A percentile compares a stretch with the other conserved stretches of the same genome.
Evolutionary conservation across 2,888 invertebrate genomes (phyloP).

Genomic region (Crioceris asparagi): DNA sequence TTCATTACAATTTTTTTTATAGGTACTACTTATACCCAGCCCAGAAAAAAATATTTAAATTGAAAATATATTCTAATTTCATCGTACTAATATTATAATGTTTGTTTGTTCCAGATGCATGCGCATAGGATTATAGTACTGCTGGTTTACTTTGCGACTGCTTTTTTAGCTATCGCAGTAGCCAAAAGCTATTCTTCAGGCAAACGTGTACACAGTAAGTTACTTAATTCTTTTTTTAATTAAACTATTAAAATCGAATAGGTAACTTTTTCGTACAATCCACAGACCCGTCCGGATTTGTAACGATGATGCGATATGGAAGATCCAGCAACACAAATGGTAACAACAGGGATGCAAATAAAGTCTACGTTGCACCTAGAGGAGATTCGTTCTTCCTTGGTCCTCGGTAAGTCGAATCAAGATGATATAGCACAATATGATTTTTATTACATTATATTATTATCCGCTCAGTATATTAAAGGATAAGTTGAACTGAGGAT

Average conservation of each 20-base stretch:
- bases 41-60: too few species aligned
- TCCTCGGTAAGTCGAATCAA: conserved; percentile 28
- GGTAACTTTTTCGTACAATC: too few species aligned
- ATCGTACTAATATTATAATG: too few species aligned
- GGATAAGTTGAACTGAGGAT: too few species aligned
- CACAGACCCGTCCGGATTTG: conserved; percentile 25
- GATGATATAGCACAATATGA: too few species aligned
- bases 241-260: too few species aligned
- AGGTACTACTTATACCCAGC: too few species aligned
- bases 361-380: conserved; percentile 27
- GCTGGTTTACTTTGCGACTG: conserved; percentile 28
- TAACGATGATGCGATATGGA: conserved; percentile 30
- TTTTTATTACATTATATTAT: too few species aligned
- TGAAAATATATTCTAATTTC: too few species aligned
- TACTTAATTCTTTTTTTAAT: too few species aligned
- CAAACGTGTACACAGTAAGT: conserved; percentile 29
- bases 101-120: conserved; percentile 31
- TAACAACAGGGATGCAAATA: conserved; percentile 20
- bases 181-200: conserved; percentile 27
- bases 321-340: conserved; percentile 21
- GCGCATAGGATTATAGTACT: conserved; percentile 27
- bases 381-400: conserved; percentile 32
- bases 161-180: conserved; percentile 24
- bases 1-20: too few species aligned
- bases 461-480: too few species aligned